These are phyloP conservation scores for Hepsetus odoe DNA, from an alignment of 2,113 vertebrate genomes.

Conservation along the genomic window DNA sequence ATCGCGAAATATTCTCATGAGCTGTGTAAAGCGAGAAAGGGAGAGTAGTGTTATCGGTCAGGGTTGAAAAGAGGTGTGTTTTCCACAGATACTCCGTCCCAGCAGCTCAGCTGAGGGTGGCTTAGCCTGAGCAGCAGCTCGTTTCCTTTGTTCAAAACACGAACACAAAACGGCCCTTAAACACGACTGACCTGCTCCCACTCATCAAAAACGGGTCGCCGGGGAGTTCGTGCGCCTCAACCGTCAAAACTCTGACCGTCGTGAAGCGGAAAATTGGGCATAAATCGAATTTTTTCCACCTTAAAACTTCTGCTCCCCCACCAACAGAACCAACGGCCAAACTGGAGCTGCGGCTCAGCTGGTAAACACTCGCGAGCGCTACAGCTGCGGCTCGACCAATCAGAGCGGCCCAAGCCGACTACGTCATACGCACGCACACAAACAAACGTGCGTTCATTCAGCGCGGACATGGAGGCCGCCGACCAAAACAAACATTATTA, in stretches of 20 bases:
- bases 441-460: not conserved
- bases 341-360: conserved; percentile 17
- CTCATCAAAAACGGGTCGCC: not conserved
- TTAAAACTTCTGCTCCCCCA: conserved; percentile 29
- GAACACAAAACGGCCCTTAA: conserved; percentile 23
- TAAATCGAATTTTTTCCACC: conserved; percentile 20
- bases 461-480: too few species aligned
- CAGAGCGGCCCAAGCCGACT: not conserved
- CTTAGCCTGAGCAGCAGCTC: not conserved
- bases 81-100: not conserved
- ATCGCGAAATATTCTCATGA: conserved; percentile 56
- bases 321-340: not conserved
- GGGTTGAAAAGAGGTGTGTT: too few species aligned
- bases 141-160: conserved; percentile 61
- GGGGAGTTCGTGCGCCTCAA: not conserved
- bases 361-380: conserved; percentile 60
- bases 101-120: not conserved
- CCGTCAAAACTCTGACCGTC: not conserved
- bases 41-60: too few species aligned
- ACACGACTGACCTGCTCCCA: conserved; percentile 26
- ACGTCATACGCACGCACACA: conserved; percentile 48
- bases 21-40: conserved; percentile 29
- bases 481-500: too few species aligned
- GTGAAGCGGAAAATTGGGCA: not conserved
- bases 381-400: conserved; percentile 36